Conservation (phyloP, 92 coral and sea anemone genomes). For the Porites lobata region DNA sequence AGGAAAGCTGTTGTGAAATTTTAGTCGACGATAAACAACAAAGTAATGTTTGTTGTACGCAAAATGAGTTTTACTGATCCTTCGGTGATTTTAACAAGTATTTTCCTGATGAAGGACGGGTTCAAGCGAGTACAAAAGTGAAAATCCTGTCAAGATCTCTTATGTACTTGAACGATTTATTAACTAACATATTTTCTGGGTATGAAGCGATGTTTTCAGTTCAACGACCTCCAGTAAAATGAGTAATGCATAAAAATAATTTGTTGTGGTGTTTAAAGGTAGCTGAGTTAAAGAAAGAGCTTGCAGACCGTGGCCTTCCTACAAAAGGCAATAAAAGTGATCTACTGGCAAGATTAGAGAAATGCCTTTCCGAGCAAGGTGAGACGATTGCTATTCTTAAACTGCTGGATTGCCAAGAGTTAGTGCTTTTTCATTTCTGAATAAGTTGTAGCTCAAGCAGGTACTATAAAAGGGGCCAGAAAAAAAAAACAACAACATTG, state of each 20-base stretch:
- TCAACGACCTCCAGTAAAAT: too few species aligned
- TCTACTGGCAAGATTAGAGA: constrained; percentile 83
- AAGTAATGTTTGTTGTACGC: background rate
- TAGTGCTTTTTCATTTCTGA: background rate
- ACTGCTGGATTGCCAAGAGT: background rate
- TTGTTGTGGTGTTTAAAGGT: constrained; percentile 56
- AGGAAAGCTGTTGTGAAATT: background rate
- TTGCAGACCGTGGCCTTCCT: constrained; percentile 86
- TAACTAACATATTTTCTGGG: too few species aligned
- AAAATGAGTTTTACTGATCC: background rate
- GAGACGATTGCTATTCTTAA: background rate
- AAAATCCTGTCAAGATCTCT: too few species aligned
- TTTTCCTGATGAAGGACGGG: background rate
- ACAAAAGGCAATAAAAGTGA: constrained; percentile 91
- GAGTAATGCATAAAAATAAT: background rate
- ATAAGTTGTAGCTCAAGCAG: background rate
- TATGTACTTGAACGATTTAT: background rate
- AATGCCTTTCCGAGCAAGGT: constrained; percentile 43
- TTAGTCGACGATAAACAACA: background rate
- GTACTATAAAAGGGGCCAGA: too few species aligned
- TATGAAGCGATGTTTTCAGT: too few species aligned
- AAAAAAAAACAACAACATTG: too few species aligned
- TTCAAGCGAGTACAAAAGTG: background rate
- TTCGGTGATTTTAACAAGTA: background rate
- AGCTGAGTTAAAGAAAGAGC: constrained; percentile 89